phyloP scores from a whole-genome alignment of 2,797 vertebrate genomes.

The Sebastes hopkinsi region DNA sequence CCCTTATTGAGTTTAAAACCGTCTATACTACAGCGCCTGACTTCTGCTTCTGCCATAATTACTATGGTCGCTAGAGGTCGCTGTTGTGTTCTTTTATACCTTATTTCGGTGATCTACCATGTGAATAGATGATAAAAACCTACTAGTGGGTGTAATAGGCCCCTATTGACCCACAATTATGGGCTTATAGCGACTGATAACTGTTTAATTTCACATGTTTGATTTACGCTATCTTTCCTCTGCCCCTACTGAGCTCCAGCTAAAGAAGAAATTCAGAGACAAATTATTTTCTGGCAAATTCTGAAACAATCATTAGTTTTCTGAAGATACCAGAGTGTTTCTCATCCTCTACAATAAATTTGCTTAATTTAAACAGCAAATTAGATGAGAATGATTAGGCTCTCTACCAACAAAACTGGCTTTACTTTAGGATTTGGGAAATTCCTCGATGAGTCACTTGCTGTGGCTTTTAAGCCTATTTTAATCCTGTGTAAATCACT shows the following conservation, averaged over 20 bases:
- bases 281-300: neutral
- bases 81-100: too few species aligned
- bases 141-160: too few species aligned
- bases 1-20: too few species aligned
- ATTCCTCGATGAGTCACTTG: conserved; percentile 54
- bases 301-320: neutral
- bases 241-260: neutral
- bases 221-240: neutral
- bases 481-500: conserved; percentile 44
- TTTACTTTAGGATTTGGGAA: conserved; percentile 54
- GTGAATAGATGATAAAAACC: too few species aligned
- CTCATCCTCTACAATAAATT: neutral
- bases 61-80: too few species aligned
- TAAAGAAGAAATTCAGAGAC: neutral
- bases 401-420: conserved; percentile 14
- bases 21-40: too few species aligned
- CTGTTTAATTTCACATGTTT: neutral
- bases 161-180: too few species aligned
- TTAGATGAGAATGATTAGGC: conserved; percentile 32
- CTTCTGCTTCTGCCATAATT: too few species aligned
- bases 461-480: conserved; percentile 46
- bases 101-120: too few species aligned
- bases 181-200: too few species aligned
- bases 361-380: conserved; percentile 37
- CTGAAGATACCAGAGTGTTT: neutral